Evolutionary conservation across 2,113 vertebrate species (phyloP), one percentile per base, ranked within the genome.

Genomic region (Sminthopsis crassicaudata): DNA sequence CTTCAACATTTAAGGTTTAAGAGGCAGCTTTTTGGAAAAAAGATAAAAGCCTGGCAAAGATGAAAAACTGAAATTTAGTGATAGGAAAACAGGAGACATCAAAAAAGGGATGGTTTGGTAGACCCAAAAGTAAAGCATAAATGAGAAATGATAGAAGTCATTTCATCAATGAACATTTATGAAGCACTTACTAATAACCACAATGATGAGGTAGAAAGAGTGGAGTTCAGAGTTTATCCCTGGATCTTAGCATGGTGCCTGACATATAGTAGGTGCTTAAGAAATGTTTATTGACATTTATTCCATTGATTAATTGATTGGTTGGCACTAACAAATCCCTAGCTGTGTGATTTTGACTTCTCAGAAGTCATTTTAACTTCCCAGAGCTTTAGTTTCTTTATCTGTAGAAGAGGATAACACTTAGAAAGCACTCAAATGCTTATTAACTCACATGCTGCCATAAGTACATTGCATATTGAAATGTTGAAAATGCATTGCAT

Each of bases 1-100:
- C 57, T 16, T 22, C 22, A 53, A 53, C 88, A 60, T 91, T 90
- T 36, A 42, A 26, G 46, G 53, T 50, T 90, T 60, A 92, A 93
- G 91, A 12, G 23, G 9, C 25, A 25, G n/a, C 50, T n/a, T 90
- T 24, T 52, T 36, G 51, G 52, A 53, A 88, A 50, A 92, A 25
- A 88, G 36, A 22, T 46, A 57, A 57, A 91, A 94, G 55, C 94
- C 94, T 95, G 90, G 88, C 53, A 92, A 60, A 89, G 91, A 46
- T 52, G 14, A 92, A 91, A 19, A 30, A 90, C 60, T 54, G 93
- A 90, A 84, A 48, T 53, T 90, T 93, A 91, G 50, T 55, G n/a
- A 51, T 55, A 51, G 94, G 93, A 76, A 93, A n/a, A 91, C 8
- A 92, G 91, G 25, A 19, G 14, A 67, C 30, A n/a, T 67, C 60